These are phyloP conservation scores for Scomber japonicus DNA, from an alignment of 2,113 vertebrate genomes.

Conservation along the genomic window DNA sequence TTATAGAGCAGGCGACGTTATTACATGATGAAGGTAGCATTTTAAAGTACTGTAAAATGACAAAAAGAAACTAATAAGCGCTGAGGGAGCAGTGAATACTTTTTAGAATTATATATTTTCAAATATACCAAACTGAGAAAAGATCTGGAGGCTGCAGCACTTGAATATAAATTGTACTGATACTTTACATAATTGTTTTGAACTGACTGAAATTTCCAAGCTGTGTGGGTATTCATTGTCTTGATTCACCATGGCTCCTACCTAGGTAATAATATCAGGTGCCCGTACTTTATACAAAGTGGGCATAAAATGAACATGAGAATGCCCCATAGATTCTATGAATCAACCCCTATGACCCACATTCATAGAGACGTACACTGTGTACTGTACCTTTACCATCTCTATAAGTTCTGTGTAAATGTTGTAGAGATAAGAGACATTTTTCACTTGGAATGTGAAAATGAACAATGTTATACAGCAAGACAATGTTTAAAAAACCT, in stretches of 20 bases:
- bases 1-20: neutral
- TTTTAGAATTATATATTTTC: slow-evolving; percentile 21
- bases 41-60: neutral
- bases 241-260: slow-evolving; percentile 32
- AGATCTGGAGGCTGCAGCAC: slow-evolving; percentile 30
- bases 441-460: slow-evolving; percentile 14
- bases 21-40: neutral
- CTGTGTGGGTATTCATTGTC: slow-evolving; percentile 50
- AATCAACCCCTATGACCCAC: slow-evolving; percentile 59
- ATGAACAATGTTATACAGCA: slow-evolving; percentile 28
- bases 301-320: slow-evolving; percentile 47
- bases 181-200: slow-evolving; percentile 60
- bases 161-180: slow-evolving; percentile 40
- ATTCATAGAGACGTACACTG: slow-evolving; percentile 18
- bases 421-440: neutral
- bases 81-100: neutral
- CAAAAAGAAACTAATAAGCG: neutral
- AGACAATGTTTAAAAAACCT: slow-evolving; percentile 21
- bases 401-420: slow-evolving; percentile 19
- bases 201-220: slow-evolving; percentile 41
- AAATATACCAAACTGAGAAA: slow-evolving; percentile 35
- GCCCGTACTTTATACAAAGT: slow-evolving; percentile 28
- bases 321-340: slow-evolving; percentile 44
- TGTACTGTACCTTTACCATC: slow-evolving; percentile 2
- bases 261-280: slow-evolving; percentile 62